Conservation (phyloP, 2,797 vertebrate genomes). For the Mormyrus hasselquistii region DNA sequence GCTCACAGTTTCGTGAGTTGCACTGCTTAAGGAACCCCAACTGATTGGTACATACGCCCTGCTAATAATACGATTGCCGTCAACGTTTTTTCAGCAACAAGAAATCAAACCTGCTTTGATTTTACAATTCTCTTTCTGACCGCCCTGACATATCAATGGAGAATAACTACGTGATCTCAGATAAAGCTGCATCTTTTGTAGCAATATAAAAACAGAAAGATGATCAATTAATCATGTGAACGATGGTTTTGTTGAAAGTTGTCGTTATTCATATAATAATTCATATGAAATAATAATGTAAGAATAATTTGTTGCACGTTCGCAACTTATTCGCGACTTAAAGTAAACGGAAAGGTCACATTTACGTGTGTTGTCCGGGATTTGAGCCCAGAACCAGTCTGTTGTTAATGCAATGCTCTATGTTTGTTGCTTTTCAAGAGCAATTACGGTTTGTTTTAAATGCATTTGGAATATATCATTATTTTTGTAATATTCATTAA, state of each 20-base stretch:
- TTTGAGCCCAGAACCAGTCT: not conserved
- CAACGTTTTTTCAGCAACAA: not conserved
- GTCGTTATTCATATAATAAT: not conserved
- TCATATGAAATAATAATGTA: not conserved
- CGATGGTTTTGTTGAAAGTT: not conserved
- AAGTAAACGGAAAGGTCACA: not conserved
- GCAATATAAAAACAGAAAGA: not conserved
- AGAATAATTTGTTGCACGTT: not conserved
- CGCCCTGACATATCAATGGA: not conserved
- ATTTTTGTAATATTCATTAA: not conserved
- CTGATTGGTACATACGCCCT: not conserved
- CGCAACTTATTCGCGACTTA: not conserved
- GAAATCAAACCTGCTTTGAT: not conserved
- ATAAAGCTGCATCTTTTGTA: not conserved
- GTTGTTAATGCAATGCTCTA: not conserved
- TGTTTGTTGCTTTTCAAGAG: not conserved
- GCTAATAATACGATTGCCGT: not conserved
- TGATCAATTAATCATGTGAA: not conserved
- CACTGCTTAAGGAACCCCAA: not conserved
- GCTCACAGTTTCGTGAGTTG: not conserved
- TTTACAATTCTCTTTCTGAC: not conserved
- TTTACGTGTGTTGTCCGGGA: not conserved
- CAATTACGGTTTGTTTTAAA: not conserved
- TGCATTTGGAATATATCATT: not conserved
- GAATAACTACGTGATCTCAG: not conserved